phyloP scores from a whole-genome alignment of 92 coral and sea anemone genomes.

The Phenganax stokvisi region DNA sequence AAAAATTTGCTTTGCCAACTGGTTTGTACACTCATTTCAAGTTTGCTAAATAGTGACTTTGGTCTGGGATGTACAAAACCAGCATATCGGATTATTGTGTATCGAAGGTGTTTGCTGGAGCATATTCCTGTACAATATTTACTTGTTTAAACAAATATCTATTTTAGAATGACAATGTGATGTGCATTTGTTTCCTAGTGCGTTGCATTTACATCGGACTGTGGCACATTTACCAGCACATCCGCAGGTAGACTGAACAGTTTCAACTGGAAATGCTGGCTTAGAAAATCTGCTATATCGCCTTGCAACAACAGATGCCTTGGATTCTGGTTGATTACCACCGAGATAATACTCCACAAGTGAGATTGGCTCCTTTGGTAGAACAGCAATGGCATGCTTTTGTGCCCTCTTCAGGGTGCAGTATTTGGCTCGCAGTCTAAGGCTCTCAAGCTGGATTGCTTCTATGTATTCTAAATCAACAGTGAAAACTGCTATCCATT shows the following conservation, averaged over 20 bases:
- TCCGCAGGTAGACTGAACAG: not conserved
- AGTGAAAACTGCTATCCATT: no score
- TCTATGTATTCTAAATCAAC: not conserved
- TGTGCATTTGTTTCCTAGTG: no score
- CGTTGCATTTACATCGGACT: not conserved
- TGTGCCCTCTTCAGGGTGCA: not conserved
- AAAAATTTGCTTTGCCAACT: no score
- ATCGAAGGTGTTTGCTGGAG: no score
- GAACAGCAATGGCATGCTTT: not conserved
- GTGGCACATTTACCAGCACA: not conserved
- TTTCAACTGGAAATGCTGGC: not conserved
- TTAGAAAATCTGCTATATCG: not conserved
- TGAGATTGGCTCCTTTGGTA: not conserved
- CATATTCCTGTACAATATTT: no score
- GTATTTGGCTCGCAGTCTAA: not conserved
- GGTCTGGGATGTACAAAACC: no score
- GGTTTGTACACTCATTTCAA: no score
- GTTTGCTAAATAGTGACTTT: no score
- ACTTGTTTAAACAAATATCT: no score
- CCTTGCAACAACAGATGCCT: not conserved
- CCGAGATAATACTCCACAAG: not conserved
- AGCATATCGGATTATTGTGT: no score
- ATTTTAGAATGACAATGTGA: no score
- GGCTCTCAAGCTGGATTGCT: not conserved
- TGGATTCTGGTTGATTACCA: not conserved